Base-by-base conservation (phyloP, 2,888 invertebrate species). In the Drosophila anomalata region DNA sequence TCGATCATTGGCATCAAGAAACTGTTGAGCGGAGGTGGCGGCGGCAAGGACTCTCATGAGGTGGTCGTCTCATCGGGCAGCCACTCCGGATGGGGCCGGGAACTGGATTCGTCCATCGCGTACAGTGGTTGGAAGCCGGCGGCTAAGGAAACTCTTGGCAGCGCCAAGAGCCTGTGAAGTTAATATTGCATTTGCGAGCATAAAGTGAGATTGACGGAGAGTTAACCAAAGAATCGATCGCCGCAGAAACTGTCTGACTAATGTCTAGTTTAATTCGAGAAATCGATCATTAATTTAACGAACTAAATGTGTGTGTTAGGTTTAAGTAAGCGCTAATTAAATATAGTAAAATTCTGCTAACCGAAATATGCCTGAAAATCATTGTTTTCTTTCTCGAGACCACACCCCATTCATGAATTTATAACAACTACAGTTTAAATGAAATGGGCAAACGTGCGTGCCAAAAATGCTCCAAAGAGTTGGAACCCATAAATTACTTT, bases 1-100 rank as follows among this genome's bases (percentile, higher is more conserved):
- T 96, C 95, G 77, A 96, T 97, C 82, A 96, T 97, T 78, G 97
- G 96, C 3, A 92, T 97, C 91, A 97, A 96, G 93, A 97, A 97
- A 87, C 93, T 97, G 31, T 92, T 96, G 48, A 94, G 95, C 22
- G 93, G 95, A 2, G 93, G 93, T 3, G 93, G 93, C 41, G 94
- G 94, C 33, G 94, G 94, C 62, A 91, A 92, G 75, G 94, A 95
- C 57, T 94, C 94, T 14, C 95, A 95, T 82, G 95, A 95, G 81
- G 94, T 95, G 26, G 96, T 96, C 0, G 95, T 95, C 12, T 94
- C 94, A 8, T 94, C 94, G 52, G 94, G 94, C 58, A 94, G 94
- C 73, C 94, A 94, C 62, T 94, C 95, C 61, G 96, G 96, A 79
- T 96, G 96, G 96, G 96, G 95, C 90, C 93, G 94, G 66, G 93